These are phyloP conservation scores for Ctenochaetus hawaiiensis DNA, from an alignment of 2,797 vertebrate genomes.

Conservation along the genomic window DNA sequence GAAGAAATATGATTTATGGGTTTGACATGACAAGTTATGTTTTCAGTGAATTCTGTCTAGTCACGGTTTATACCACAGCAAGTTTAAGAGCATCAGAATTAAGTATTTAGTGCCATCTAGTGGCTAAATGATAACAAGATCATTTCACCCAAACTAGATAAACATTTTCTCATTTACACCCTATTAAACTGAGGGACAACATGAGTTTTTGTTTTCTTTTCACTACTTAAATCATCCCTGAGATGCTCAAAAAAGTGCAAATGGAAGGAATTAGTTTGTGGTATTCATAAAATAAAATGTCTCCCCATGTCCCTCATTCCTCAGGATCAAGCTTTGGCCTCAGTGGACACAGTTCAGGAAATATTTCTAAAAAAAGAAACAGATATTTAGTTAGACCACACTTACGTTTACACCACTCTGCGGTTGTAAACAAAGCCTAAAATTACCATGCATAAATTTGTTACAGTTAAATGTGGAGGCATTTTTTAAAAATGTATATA, in stretches of 20 bases:
- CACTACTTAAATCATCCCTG: too few species aligned
- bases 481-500: too few species aligned
- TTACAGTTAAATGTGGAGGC: too few species aligned
- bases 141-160: neutral
- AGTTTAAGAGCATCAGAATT: neutral
- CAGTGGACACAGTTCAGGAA: neutral
- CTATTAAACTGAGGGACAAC: neutral
- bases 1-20: conserved; percentile 32
- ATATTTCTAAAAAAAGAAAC: neutral
- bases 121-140: conserved; percentile 31
- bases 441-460: too few species aligned
- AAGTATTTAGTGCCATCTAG: conserved; percentile 72
- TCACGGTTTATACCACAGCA: neutral
- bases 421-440: too few species aligned
- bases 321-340: neutral
- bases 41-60: conserved; percentile 5
- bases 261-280: too few species aligned
- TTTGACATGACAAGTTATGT: conserved; percentile 21
- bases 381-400: too few species aligned
- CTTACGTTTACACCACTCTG: too few species aligned
- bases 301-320: neutral
- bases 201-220: neutral
- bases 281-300: too few species aligned
- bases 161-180: neutral
- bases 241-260: neutral